Base-by-base conservation (phyloP, 1,140 invertebrate genomes). In the Harlomillsia oculata region DNA sequence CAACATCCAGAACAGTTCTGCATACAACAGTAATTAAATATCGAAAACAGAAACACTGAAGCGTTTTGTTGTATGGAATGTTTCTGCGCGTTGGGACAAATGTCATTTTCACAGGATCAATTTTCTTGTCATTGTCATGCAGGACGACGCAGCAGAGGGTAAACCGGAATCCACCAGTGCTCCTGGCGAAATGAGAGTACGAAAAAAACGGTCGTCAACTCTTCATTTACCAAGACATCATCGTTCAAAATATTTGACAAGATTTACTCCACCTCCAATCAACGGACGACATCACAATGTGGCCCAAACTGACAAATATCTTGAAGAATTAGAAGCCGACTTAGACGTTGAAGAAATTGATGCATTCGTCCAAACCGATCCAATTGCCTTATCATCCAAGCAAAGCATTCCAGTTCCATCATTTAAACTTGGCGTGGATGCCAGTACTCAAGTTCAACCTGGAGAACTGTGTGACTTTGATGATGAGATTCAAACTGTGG, bases 401-500 rank as follows among this genome's bases (percentile, higher is more conserved):
- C 62, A 46, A 8, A 50, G 41, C 13, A 34, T 44, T 28, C 30
- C 49, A 5, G 25, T 45, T 2, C 6, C 23, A 11, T 8, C 21
- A 2, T 21, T 25, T 5, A 59, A 41, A 37, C 34, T 46, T n/a
- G 64, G 64, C 0, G 46, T 60, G 5, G 64, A 65, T 48, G 53
- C 57, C 3, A 36, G 28, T 36, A 65, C 64, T 1, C 56, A 65
- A 58, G 52, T 65, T 34, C 36, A 49, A 32, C 58, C 57, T n/a
- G 64, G 60, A 14, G 64, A 65, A 53, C 58, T 65, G 1, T 45
- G 52, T 25, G 34, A 59, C 9, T 65, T 65, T 29, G 60, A 65
- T 37, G 44, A 56, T 23, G 48, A 60, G 23, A 34, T 60, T 30
- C 53, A 62, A 40, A 60, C 64, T n/a, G 21, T 65, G 9, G 29